phyloP scores from a whole-genome alignment of 2,113 vertebrate genomes.

The Gila orcuttii region DNA sequence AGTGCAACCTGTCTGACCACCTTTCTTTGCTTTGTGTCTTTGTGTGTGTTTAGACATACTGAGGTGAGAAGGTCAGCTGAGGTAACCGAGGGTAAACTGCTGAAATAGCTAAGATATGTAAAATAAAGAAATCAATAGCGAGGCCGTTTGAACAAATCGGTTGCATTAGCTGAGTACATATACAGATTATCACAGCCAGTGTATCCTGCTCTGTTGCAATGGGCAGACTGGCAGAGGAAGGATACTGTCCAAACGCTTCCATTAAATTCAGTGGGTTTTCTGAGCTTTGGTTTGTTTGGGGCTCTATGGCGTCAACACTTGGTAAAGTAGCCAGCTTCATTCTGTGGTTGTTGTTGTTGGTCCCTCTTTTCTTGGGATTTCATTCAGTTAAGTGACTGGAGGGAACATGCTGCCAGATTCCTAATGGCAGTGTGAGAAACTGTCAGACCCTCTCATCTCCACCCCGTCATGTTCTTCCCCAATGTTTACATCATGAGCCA shows the following conservation, averaged over 20 bases:
- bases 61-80: neutral
- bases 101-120: neutral
- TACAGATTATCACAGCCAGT: neutral
- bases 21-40: slow-evolving; percentile 3
- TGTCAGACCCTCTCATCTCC: neutral
- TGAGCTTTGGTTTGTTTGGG: neutral
- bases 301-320: slow-evolving; percentile 22
- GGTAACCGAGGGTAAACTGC: neutral
- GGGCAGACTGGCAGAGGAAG: neutral
- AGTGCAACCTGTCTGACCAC: slow-evolving; percentile 38
- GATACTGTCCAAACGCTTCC: neutral
- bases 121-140: neutral
- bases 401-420: slow-evolving; percentile 56
- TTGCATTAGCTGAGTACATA: neutral
- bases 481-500: slow-evolving; percentile 11
- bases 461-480: neutral
- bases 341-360: slow-evolving; percentile 36
- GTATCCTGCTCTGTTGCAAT: neutral
- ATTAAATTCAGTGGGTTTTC: neutral
- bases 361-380: slow-evolving; percentile 47
- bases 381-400: slow-evolving; percentile 59
- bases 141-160: neutral
- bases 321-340: slow-evolving; percentile 35
- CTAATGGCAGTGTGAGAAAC: slow-evolving; percentile 54
- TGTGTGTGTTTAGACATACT: neutral